These are phyloP conservation scores for Sinocyclocheilus maitianheensis DNA, from an alignment of 2,113 vertebrate genomes.

Conservation along the genomic window DNA sequence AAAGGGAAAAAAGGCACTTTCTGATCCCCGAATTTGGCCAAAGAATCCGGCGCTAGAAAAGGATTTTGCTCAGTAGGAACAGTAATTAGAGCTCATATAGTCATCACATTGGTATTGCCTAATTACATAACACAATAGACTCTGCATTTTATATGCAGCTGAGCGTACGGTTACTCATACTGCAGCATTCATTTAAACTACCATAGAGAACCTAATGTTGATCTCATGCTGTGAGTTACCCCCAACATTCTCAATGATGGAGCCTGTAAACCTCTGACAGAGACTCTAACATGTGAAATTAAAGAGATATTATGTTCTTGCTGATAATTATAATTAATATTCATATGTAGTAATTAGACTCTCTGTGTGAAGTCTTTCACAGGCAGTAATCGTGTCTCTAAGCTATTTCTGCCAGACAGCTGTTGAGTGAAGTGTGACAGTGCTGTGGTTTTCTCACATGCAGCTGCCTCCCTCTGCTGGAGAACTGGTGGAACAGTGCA, in stretches of 20 bases:
- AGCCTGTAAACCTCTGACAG: neutral
- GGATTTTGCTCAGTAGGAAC: neutral
- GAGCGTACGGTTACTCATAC: neutral
- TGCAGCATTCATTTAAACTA: neutral
- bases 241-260: neutral
- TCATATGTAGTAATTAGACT: neutral
- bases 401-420: slow-evolving; percentile 24
- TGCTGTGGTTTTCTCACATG: slow-evolving; percentile 21
- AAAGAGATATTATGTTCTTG: neutral
- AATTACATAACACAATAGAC: neutral
- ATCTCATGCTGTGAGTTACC: neutral
- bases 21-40: neutral
- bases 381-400: neutral
- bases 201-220: neutral
- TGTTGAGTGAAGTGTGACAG: slow-evolving; percentile 14
- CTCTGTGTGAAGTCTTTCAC: neutral
- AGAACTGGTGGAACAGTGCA: slow-evolving; percentile 74
- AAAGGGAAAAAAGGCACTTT: neutral
- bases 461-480: slow-evolving; percentile 79
- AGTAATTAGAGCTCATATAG: neutral
- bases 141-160: neutral
- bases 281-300: neutral
- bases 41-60: neutral
- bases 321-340: slow-evolving; percentile 18
- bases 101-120: neutral